These are phyloP conservation scores for Pachyuromys duprasi DNA, from an alignment of 2,797 vertebrate genomes.

Conservation along the genomic window DNA sequence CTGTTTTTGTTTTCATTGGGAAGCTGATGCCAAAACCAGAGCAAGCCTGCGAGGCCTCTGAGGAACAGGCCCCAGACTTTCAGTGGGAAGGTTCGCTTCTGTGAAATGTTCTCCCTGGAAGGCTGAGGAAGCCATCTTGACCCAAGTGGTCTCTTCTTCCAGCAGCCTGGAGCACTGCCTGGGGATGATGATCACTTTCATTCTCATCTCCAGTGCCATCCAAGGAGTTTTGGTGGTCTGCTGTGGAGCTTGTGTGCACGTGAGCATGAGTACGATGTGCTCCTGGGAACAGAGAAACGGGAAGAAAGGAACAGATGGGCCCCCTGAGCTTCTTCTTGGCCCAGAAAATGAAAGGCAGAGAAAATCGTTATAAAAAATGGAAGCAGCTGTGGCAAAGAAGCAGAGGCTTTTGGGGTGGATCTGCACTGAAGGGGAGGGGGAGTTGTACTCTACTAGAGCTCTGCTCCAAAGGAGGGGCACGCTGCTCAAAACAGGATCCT, in stretches of 20 bases:
- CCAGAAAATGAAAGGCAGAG: conserved; percentile 78
- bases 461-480: background rate
- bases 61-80: background rate
- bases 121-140: background rate
- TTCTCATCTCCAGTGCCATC: background rate
- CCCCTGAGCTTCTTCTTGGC: conserved; percentile 71
- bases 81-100: background rate
- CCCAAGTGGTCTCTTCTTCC: accelerated
- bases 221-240: background rate
- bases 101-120: accelerated
- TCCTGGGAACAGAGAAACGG: conserved; percentile 62
- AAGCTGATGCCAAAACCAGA: conserved; percentile 7
- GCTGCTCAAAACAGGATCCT: background rate
- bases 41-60: background rate
- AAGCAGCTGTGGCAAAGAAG: conserved; percentile 76
- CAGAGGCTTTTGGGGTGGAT: conserved; percentile 66
- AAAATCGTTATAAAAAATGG: conserved; percentile 82
- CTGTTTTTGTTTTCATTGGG: background rate
- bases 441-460: conserved; percentile 22
- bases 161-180: background rate
- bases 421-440: background rate
- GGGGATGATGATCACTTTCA: background rate
- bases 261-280: conserved; percentile 20
- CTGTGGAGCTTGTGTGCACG: background rate
- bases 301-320: conserved; percentile 75